Percentiles rank a stretch among this genome's conserved stretches.
Conservation (phyloP, 2,888 invertebrate species). For the Steinernema scapterisci region DNA sequence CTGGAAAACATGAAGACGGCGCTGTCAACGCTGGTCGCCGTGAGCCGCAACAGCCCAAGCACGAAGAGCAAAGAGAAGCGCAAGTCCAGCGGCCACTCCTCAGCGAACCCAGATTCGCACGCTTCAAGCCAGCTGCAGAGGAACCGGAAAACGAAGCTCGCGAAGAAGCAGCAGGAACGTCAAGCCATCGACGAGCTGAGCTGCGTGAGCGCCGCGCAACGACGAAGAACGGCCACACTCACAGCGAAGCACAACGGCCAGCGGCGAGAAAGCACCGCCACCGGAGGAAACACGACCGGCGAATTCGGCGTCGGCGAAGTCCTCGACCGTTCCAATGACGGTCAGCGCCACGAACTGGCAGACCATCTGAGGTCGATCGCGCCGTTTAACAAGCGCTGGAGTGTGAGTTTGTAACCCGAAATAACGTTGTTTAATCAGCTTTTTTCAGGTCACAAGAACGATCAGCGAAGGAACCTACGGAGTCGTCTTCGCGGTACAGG, state of each 20-base stretch:
- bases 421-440: neutral
- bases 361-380: constrained; percentile 42
- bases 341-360: constrained; percentile 31
- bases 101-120: neutral
- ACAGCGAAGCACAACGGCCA: neutral
- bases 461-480: constrained; percentile 48
- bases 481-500: constrained; percentile 45
- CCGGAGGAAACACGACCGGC: neutral
- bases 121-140: neutral
- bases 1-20: neutral
- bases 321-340: neutral
- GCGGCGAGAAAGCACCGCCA: neutral
- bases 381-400: constrained; percentile 48
- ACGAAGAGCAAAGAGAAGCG: neutral
- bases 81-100: neutral
- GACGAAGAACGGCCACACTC: neutral
- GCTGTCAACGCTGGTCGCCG: neutral
- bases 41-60: neutral
- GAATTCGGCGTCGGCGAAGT: constrained; percentile 6
- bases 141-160: neutral
- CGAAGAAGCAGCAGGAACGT: neutral
- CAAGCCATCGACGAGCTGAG: neutral
- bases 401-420: constrained; percentile 35
- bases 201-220: neutral
- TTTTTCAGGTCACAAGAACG: constrained; percentile 34